A percentile compares a stretch with the other conserved stretches of the same genome.
phyloP scores from a whole-genome alignment of 1,140 invertebrate species.

The Drosophila elegans region DNA sequence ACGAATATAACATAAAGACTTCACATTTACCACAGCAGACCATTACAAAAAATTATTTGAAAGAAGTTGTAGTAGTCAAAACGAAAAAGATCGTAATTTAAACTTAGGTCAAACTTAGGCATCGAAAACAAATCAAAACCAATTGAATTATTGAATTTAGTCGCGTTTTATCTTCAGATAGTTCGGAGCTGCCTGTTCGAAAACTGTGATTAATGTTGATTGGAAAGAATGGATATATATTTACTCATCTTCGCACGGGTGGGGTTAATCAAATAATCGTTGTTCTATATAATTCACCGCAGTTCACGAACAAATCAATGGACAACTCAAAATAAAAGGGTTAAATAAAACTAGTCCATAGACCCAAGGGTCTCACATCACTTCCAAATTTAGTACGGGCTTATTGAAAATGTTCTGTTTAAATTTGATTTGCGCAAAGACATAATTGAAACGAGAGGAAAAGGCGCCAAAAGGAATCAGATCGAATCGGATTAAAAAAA shows the following conservation, averaged over 20 bases:
- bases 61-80: slow-evolving; percentile 81
- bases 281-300: slow-evolving; percentile 58
- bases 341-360: slow-evolving; percentile 6
- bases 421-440: slow-evolving; percentile 34
- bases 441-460: slow-evolving; percentile 43
- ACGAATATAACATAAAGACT: slow-evolving; percentile 87
- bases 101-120: slow-evolving; percentile 27
- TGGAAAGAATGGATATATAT: slow-evolving; percentile 31
- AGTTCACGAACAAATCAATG: slow-evolving; percentile 52
- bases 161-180: slow-evolving; percentile 52
- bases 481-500: slow-evolving; percentile 31
- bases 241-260: slow-evolving; percentile 25
- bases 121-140: slow-evolving; percentile 30
- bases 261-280: slow-evolving; percentile 32
- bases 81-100: slow-evolving; percentile 38
- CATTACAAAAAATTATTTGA: slow-evolving; percentile 85
- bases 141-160: slow-evolving; percentile 55
- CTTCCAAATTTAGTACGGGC: slow-evolving; percentile 47
- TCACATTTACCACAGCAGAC: slow-evolving; percentile 85
- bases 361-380: slow-evolving; percentile 21
- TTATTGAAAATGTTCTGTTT: slow-evolving; percentile 26
- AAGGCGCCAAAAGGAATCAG: slow-evolving; percentile 58
- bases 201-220: slow-evolving; percentile 39
- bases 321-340: slow-evolving; percentile 45
- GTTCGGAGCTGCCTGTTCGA: slow-evolving; percentile 40